Conservation (phyloP, 1,140 invertebrate species). For the Bradynema listronoti region DNA sequence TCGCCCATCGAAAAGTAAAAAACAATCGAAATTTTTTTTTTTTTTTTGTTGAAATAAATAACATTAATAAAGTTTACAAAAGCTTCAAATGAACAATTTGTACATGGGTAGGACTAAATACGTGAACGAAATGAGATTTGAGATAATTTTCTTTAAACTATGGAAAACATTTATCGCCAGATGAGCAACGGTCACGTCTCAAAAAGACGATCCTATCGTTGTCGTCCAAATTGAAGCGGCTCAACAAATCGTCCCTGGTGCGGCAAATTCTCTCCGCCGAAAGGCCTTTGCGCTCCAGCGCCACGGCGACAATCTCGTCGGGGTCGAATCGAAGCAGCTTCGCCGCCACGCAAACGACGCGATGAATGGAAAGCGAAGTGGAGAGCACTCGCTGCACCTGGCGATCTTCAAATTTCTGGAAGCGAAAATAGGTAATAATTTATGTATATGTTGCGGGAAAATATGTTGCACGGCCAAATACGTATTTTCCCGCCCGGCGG, state of each 20-base stretch:
- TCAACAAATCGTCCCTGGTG: constrained; percentile 28
- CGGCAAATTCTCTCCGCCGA: constrained; percentile 18
- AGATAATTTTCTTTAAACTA: too few relatives aligned
- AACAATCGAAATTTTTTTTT: too few relatives aligned
- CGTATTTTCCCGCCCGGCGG: background rate
- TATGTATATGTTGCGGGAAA: constrained; percentile 3
- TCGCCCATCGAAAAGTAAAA: too few relatives aligned
- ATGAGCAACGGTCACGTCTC: too few relatives aligned
- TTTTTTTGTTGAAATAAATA: too few relatives aligned
- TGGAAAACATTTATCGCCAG: too few relatives aligned
- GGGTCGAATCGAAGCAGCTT: constrained; percentile 23
- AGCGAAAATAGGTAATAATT: too few relatives aligned
- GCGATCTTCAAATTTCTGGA: background rate
- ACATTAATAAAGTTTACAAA: too few relatives aligned
- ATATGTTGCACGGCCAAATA: constrained; percentile 13
- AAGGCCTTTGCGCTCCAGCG: constrained; percentile 1
- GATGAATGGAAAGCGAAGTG: constrained; percentile 22
- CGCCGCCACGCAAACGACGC: constrained; percentile 21
- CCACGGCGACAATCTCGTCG: constrained; percentile 9
- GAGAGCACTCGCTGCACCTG: constrained; percentile 10
- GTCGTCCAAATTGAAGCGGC: constrained; percentile 32
- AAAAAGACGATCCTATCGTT: background rate
- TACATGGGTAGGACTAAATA: too few relatives aligned
- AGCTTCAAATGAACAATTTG: too few relatives aligned
- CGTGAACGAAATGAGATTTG: too few relatives aligned